These are phyloP conservation scores for Macrobrachium nipponense DNA, from an alignment of 1,140 invertebrate genomes.

Conservation along the genomic window DNA sequence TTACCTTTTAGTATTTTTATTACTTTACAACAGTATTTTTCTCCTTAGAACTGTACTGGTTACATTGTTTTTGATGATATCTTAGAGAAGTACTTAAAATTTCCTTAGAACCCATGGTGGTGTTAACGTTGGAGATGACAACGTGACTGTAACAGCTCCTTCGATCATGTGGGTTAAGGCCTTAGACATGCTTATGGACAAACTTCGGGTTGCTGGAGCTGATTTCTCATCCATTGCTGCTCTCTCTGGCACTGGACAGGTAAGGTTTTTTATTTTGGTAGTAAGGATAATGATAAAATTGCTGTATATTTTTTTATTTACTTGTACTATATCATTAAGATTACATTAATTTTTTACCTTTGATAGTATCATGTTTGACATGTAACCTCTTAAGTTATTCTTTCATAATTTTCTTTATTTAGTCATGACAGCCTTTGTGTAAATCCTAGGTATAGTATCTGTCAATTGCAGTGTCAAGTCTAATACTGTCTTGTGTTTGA, in stretches of 20 bases:
- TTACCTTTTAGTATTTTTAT: no score
- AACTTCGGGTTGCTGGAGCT: conserved; percentile 81
- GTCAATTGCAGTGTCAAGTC: no score
- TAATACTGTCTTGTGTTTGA: no score
- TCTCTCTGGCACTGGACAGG: conserved; percentile 91
- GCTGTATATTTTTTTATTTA: no score
- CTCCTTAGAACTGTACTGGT: not conserved
- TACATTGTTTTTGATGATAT: conserved; percentile 7
- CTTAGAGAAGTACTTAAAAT: conserved; percentile 36
- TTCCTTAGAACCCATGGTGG: conserved; percentile 81
- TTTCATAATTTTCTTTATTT: no score
- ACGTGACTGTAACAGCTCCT: conserved; percentile 81
- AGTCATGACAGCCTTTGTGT: no score
- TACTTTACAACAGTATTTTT: no score
- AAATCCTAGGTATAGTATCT: no score
- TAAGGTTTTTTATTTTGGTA: conserved; percentile 67
- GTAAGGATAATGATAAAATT: not conserved
- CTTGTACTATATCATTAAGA: no score
- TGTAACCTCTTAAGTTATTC: no score
- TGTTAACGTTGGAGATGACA: conserved; percentile 75
- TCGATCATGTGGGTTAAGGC: conserved; percentile 96
- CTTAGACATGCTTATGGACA: conserved; percentile 89
- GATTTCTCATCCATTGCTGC: conserved; percentile 85
- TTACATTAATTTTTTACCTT: no score
- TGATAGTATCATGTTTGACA: no score